Percentiles rank a stretch among this genome's conserved stretches.
These are phyloP conservation scores for Volucella bombylans DNA, from an alignment of 2,888 invertebrate species.

Conservation along the genomic window DNA sequence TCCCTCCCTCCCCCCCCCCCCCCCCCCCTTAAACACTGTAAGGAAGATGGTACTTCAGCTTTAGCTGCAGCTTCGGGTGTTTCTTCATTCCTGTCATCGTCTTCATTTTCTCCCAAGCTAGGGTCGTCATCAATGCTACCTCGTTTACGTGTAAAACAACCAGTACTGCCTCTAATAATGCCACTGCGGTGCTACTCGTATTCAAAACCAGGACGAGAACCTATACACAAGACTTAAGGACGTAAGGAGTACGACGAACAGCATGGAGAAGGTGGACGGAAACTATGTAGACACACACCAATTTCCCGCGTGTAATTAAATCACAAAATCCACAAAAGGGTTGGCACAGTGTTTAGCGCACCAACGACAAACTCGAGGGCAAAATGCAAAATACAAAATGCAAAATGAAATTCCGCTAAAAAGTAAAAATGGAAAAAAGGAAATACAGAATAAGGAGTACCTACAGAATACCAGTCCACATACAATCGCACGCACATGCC, in stretches of 20 bases:
- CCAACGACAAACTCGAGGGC: neutral
- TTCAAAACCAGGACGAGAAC: conserved; percentile 33
- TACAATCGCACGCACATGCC: conserved; percentile 21
- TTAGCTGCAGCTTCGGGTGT: conserved; percentile 4
- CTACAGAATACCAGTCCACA: no score
- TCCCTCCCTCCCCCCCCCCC: no score
- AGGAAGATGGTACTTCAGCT: conserved; percentile 12
- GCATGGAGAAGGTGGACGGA: conserved; percentile 17
- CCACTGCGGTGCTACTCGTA: conserved; percentile 60
- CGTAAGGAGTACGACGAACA: conserved; percentile 24
- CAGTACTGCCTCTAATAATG: conserved; percentile 63
- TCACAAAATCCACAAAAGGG: conserved; percentile 72
- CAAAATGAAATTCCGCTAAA: conserved; percentile 32
- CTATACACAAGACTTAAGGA: neutral
- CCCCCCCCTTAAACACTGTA: conserved; percentile 25
- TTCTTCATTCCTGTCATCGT: conserved; percentile 30
- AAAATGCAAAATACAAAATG: conserved; percentile 35
- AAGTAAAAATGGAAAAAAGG: conserved; percentile 15
- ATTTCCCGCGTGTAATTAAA: conserved; percentile 72
- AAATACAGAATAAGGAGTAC: conserved; percentile 12
- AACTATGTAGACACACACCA: conserved; percentile 60
- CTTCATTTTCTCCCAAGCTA: conserved; percentile 39
- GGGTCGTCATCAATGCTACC: conserved; percentile 32
- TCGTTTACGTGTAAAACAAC: conserved; percentile 67
- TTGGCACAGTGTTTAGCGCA: conserved; percentile 39